Percentiles rank a stretch among this genome's conserved stretches.
phyloP scores from a whole-genome alignment of 2,797 vertebrate genomes.

The Peromyscus eremicus region DNA sequence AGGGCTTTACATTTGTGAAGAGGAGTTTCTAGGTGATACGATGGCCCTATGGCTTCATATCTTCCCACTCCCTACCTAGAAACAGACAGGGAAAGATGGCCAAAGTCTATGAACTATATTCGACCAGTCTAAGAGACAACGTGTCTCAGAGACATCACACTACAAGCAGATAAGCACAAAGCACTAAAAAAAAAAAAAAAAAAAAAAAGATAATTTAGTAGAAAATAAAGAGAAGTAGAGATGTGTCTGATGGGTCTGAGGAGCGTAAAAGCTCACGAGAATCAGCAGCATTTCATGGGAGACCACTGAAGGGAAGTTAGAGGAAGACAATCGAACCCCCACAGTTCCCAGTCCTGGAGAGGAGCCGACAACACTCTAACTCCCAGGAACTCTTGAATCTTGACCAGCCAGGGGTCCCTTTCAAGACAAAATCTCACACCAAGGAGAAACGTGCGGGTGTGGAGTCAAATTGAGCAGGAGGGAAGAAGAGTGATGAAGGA shows the following conservation, averaged over 20 bases:
- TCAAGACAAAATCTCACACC: neutral
- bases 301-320: neutral
- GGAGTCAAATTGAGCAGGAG: neutral
- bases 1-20: neutral
- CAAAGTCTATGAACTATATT: neutral
- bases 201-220: neutral
- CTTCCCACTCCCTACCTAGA: neutral
- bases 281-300: neutral
- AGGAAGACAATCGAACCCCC: neutral
- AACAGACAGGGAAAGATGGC: neutral
- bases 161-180: neutral
- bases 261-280: neutral
- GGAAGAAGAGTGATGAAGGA: neutral
- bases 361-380: fast-evolving
- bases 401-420: neutral
- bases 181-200: neutral
- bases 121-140: neutral
- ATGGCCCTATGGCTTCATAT: neutral
- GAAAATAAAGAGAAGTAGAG: neutral
- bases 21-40: neutral
- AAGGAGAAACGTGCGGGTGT: neutral
- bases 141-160: constrained; percentile 1
- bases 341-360: neutral
- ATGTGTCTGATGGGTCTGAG: neutral
- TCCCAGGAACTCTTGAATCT: neutral